Conservation (phyloP, 2,888 invertebrate genomes). For the Urechis unicinctus region DNA sequence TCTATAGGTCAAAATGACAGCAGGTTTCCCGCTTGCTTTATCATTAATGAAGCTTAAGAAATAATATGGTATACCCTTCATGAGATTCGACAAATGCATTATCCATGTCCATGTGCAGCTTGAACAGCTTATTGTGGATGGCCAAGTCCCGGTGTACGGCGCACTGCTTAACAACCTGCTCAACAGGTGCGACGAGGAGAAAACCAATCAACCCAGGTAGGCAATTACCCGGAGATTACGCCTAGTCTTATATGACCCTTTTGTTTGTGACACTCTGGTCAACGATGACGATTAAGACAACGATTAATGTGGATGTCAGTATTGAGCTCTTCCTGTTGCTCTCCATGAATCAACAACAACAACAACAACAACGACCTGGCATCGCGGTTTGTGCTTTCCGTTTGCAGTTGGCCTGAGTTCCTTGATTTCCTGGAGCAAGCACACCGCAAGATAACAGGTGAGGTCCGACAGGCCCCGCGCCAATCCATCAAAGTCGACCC, state of each 20-base stretch:
- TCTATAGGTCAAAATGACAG: too few relatives aligned
- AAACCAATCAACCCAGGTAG: conserved; percentile 34
- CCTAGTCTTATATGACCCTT: too few relatives aligned
- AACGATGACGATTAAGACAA: too few relatives aligned
- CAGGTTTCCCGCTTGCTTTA: too few relatives aligned
- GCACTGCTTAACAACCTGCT: conserved; percentile 37
- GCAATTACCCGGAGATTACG: not conserved
- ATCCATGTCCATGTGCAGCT: conserved; percentile 25
- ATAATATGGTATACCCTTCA: too few relatives aligned
- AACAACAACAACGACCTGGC: too few relatives aligned
- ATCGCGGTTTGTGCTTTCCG: not conserved
- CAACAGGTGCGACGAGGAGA: conserved; percentile 38
- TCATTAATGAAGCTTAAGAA: too few relatives aligned
- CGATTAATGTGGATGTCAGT: too few relatives aligned
- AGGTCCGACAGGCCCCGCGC: not conserved
- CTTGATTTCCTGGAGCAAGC: conserved; percentile 39
- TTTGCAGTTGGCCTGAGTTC: conserved; percentile 43
- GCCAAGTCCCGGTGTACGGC: conserved; percentile 41
- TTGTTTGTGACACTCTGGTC: too few relatives aligned
- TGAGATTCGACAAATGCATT: too few relatives aligned
- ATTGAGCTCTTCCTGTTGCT: too few relatives aligned
- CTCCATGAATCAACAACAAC: too few relatives aligned
- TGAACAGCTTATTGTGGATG: conserved; percentile 24
- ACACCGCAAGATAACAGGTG: conserved; percentile 15
- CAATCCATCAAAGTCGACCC: not conserved